Percentiles rank a stretch among this genome's conserved stretches.
These are phyloP conservation scores for Conchocele bisecta DNA, from an alignment of 2,888 invertebrate genomes.

Conservation along the genomic window DNA sequence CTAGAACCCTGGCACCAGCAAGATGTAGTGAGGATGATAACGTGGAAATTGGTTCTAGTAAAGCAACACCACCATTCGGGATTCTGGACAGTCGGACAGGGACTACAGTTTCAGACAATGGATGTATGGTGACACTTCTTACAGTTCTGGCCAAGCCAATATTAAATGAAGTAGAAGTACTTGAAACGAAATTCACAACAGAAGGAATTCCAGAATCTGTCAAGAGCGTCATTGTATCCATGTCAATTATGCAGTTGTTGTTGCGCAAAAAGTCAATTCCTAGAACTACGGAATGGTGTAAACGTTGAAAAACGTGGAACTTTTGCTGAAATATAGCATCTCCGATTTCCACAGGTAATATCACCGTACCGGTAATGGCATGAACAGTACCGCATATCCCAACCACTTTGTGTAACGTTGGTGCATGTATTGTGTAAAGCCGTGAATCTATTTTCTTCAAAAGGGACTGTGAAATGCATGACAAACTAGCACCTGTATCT, in stretches of 20 bases:
- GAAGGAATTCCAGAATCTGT: background rate
- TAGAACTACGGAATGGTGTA: conserved; percentile 25
- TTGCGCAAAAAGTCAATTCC: conserved; percentile 30
- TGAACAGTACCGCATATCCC: conserved; percentile 28
- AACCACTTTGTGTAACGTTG: too few species aligned
- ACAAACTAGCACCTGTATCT: too few species aligned
- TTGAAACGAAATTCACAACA: background rate
- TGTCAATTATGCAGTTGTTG: conserved; percentile 26
- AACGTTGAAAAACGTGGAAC: conserved; percentile 33
- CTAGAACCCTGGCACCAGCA: conserved; percentile 15
- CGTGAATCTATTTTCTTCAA: too few species aligned
- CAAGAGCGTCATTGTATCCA: conserved; percentile 1
- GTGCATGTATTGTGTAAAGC: too few species aligned
- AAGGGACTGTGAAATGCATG: too few species aligned
- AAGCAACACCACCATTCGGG: background rate
- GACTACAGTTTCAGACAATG: conserved; percentile 10
- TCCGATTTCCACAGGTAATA: conserved; percentile 15
- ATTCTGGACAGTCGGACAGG: conserved; percentile 32
- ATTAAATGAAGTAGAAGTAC: background rate
- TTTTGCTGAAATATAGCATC: conserved; percentile 1
- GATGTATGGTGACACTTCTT: background rate
- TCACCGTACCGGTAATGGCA: conserved; percentile 2
- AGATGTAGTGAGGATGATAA: too few species aligned
- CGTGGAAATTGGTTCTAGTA: conserved; percentile 29
- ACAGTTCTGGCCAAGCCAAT: conserved; percentile 23